These are phyloP conservation scores for Priapulus caudatus DNA, from an alignment of 2,888 invertebrate species.

Conservation along the genomic window DNA sequence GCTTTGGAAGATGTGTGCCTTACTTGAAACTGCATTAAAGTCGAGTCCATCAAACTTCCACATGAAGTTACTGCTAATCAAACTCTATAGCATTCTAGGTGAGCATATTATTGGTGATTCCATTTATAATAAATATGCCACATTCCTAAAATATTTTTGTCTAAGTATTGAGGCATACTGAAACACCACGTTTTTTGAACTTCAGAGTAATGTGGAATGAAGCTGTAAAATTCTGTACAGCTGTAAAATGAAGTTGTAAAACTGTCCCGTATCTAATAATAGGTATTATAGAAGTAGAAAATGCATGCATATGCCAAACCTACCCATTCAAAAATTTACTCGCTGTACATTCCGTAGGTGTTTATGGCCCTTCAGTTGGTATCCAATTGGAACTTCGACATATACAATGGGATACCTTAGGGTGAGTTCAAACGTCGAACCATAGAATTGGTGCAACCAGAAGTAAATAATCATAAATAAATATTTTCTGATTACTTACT, in stretches of 20 bases:
- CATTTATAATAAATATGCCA: neutral
- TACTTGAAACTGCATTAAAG: slow-evolving; percentile 59
- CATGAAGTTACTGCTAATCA: slow-evolving; percentile 66
- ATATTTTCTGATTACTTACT: slow-evolving; percentile 18
- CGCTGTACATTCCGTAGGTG: too few relatives aligned
- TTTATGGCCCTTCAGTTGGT: slow-evolving; percentile 60
- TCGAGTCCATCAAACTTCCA: slow-evolving; percentile 79
- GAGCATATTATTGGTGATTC: slow-evolving; percentile 25
- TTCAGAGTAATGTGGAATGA: too few relatives aligned
- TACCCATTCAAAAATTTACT: too few relatives aligned
- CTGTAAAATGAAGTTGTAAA: too few relatives aligned
- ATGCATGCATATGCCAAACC: too few relatives aligned
- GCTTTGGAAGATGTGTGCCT: slow-evolving; percentile 43
- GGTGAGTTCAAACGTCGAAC: slow-evolving; percentile 54
- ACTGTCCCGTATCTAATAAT: too few relatives aligned
- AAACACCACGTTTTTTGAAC: too few relatives aligned
- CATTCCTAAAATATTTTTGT: slow-evolving; percentile 8
- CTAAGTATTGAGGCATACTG: slow-evolving; percentile 12
- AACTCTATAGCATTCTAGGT: slow-evolving; percentile 64
- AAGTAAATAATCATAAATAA: neutral
- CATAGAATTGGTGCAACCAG: slow-evolving; percentile 4
- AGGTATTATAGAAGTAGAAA: too few relatives aligned
- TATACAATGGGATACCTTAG: slow-evolving; percentile 79
- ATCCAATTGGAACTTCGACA: slow-evolving; percentile 77
- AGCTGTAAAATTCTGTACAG: too few relatives aligned